Percentiles rank a stretch among this genome's conserved stretches.
Conservation (phyloP, 2,797 vertebrate species). For the Telmatherina bonti region DNA sequence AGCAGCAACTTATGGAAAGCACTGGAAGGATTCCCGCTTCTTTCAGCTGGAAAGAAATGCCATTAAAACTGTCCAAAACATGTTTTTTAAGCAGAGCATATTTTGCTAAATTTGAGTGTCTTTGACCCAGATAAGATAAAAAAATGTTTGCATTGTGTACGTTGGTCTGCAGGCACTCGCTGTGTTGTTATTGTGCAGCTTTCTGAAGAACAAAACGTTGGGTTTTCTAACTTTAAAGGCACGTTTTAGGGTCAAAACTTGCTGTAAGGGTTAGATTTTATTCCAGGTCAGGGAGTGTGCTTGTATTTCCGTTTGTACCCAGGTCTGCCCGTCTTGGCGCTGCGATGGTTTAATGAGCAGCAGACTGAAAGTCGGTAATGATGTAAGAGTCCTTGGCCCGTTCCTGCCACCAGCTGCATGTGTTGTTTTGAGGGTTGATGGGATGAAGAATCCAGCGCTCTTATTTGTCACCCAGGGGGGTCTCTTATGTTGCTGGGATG, state of each 20-base stretch:
- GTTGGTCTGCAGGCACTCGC: too few relatives aligned
- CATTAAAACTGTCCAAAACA: not conserved
- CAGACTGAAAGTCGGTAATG: slow-evolving; percentile 17
- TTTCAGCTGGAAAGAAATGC: slow-evolving; percentile 1
- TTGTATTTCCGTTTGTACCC: not conserved
- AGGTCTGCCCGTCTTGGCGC: not conserved
- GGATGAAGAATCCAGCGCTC: slow-evolving; percentile 29
- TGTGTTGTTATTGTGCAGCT: too few relatives aligned
- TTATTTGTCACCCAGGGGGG: slow-evolving; percentile 45
- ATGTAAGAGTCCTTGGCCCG: slow-evolving; percentile 12
- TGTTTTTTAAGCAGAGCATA: not conserved
- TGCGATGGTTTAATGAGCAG: not conserved
- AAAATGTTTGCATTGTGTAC: too few relatives aligned
- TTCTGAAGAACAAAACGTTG: too few relatives aligned
- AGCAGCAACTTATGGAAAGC: not conserved
- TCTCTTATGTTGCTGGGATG: slow-evolving; percentile 54
- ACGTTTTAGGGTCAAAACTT: too few relatives aligned
- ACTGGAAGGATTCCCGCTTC: slow-evolving; percentile 1
- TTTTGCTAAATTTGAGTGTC: not conserved
- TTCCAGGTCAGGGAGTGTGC: too few relatives aligned
- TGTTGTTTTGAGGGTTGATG: not conserved
- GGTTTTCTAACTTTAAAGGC: too few relatives aligned
- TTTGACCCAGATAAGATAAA: too few relatives aligned
- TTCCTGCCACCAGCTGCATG: slow-evolving; percentile 10
- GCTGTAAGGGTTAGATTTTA: too few relatives aligned